phyloP scores from a whole-genome alignment of 2,797 vertebrate genomes.

The Sebastes umbrosus region DNA sequence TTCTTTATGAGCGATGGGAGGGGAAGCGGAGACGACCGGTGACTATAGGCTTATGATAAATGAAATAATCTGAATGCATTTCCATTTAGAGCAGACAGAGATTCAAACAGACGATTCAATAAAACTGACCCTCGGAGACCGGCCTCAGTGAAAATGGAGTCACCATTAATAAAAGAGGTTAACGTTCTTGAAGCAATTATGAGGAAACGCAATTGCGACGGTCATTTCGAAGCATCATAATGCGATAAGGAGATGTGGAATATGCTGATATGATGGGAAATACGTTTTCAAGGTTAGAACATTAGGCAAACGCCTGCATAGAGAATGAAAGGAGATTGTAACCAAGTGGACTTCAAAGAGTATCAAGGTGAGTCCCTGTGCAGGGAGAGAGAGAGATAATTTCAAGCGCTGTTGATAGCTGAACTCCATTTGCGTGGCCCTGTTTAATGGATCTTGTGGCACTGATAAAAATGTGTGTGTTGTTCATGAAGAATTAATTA shows the following conservation, averaged over 20 bases:
- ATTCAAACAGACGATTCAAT: constrained; percentile 62
- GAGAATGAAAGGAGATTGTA: constrained; percentile 20
- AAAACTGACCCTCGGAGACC: constrained; percentile 53
- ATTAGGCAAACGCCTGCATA: constrained; percentile 3
- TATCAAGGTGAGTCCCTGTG: constrained; percentile 48
- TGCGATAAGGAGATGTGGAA: constrained; percentile 54
- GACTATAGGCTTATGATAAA: constrained; percentile 57
- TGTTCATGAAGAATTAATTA: constrained; percentile 65
- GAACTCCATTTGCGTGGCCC: constrained; percentile 33
- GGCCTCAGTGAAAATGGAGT: constrained; percentile 34
- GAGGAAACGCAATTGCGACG: constrained; percentile 41
- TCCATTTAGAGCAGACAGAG: constrained; percentile 57
- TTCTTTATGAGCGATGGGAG: constrained; percentile 57
- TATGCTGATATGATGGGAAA: constrained; percentile 55
- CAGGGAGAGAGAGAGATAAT: constrained; percentile 30
- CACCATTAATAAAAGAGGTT: constrained; percentile 51
- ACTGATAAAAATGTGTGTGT: constrained; percentile 55
- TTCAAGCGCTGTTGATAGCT: constrained; percentile 36
- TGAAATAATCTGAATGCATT: constrained; percentile 61
- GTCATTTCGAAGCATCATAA: constrained; percentile 41
- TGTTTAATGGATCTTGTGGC: constrained; percentile 47
- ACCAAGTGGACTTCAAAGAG: constrained; percentile 43
- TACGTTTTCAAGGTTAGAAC: constrained; percentile 58
- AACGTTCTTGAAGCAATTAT: constrained; percentile 57
- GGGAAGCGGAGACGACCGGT: constrained; percentile 14